Evolutionary conservation across 2,797 vertebrate genomes (phyloP).

Genomic region (Platalea minor): DNA sequence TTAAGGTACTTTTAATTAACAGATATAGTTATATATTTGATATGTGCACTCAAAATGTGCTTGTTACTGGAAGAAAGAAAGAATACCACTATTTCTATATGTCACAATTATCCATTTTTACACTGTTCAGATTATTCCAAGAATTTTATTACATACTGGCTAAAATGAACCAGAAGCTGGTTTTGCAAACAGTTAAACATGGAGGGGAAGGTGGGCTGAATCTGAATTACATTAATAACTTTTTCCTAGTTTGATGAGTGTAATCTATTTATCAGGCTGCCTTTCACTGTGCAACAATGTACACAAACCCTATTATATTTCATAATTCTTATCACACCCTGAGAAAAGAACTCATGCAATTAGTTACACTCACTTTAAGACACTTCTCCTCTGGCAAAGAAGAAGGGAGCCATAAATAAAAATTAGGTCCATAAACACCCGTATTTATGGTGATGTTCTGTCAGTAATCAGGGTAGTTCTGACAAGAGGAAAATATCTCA

Average conservation of each 20-base stretch:
- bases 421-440: neutral
- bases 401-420: neutral
- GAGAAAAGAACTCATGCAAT: neutral
- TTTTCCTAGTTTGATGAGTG: neutral
- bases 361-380: neutral
- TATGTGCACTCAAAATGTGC: neutral
- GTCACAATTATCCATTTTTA: neutral
- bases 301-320: neutral
- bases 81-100: neutral
- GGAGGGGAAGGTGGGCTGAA: neutral
- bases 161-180: neutral
- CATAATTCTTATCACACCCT: neutral
- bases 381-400: neutral
- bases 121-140: neutral
- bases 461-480: neutral
- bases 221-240: neutral
- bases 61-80: neutral
- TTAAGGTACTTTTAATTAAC: neutral
- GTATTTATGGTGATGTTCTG: neutral
- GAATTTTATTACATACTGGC: neutral
- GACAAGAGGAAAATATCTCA: neutral
- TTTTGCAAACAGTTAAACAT: neutral
- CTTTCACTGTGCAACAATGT: neutral
- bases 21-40: neutral
- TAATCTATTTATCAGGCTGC: neutral